Evolutionary conservation across 1,140 invertebrate species (phyloP).

Genomic region (Drosophila tsacasi): DNA sequence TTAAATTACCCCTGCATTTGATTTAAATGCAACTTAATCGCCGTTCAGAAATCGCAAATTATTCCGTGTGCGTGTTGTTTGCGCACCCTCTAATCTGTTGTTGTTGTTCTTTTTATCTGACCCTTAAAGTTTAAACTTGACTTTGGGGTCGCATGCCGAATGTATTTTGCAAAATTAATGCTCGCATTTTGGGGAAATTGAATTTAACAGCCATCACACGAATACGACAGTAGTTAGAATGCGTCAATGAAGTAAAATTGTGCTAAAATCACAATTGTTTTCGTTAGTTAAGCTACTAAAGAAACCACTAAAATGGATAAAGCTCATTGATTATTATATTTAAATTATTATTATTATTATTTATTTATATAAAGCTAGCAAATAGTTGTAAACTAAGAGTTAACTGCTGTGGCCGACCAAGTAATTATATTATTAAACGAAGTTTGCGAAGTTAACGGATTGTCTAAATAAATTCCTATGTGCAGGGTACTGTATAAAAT

Average conservation of each 20-base stretch:
- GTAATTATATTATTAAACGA: background rate
- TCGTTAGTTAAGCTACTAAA: background rate
- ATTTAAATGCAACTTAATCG: constrained; percentile 63
- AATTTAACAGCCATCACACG: constrained; percentile 44
- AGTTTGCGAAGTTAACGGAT: background rate
- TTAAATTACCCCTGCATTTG: constrained; percentile 63
- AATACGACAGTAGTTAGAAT: constrained; percentile 10
- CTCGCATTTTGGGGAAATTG: constrained; percentile 59
- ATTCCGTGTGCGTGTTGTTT: constrained; percentile 71
- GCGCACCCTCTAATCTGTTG: constrained; percentile 36
- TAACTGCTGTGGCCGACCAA: background rate
- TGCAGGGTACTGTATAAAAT: background rate
- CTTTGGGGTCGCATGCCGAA: constrained; percentile 56
- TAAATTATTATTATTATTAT: no score
- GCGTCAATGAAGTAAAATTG: constrained; percentile 1
- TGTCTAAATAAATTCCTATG: background rate
- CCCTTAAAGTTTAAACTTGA: constrained; percentile 46
- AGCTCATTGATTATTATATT: background rate
- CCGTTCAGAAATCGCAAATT: constrained; percentile 48
- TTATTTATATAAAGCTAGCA: no score
- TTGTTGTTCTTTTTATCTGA: constrained; percentile 10
- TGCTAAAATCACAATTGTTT: no score
- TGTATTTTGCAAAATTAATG: constrained; percentile 65
- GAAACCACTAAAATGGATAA: background rate
- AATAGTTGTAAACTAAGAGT: no score